phyloP scores from a whole-genome alignment of 1,140 invertebrate species.

The Dolichoris vasculosae region DNA sequence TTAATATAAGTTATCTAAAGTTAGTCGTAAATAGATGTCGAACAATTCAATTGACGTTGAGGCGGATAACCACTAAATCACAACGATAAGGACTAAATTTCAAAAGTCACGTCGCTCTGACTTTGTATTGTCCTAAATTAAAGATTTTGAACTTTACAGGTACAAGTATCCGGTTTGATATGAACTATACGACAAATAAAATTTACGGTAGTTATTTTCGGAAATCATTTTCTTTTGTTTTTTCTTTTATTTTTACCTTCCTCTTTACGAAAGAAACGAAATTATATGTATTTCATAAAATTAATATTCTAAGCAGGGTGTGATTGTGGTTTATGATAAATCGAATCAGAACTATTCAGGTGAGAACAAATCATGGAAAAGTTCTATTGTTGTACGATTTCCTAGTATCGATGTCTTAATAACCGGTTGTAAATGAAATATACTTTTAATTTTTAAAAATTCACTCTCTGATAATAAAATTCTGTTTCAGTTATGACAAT shows the following conservation, averaged over 20 bases:
- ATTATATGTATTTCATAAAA: not conserved
- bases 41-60: constrained; percentile 41
- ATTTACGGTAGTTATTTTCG: not conserved
- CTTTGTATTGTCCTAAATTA: constrained; percentile 9
- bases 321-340: not conserved
- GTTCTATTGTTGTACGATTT: not conserved
- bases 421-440: not conserved
- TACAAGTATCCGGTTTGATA: not conserved
- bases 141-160: constrained; percentile 18
- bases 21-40: constrained; percentile 29
- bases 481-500: not conserved
- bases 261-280: not conserved
- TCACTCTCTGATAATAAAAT: not conserved
- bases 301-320: not conserved
- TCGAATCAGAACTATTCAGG: not conserved
- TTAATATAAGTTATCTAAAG: not conserved
- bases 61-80: constrained; percentile 52
- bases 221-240: not conserved
- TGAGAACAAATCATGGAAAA: not conserved
- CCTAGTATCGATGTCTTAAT: not conserved
- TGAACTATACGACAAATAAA: not conserved
- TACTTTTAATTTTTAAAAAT: not conserved
- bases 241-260: not conserved
- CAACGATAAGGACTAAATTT: constrained; percentile 43
- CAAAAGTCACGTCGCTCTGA: constrained; percentile 18